Base-by-base conservation (phyloP, 2,113 vertebrate genomes). In the Gobiocypris rarus region DNA sequence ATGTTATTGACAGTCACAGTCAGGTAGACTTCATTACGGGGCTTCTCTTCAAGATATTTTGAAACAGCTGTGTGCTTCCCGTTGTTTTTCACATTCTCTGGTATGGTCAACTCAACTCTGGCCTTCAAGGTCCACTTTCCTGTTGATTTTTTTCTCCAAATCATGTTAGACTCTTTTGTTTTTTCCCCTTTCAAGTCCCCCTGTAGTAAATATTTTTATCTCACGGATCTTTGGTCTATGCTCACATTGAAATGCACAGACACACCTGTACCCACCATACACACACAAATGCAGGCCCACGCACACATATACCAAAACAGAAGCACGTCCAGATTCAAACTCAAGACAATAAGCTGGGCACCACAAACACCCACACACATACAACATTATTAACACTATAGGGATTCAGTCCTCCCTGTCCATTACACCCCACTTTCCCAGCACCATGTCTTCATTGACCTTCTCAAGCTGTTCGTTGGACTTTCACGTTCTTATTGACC, bases 401-500 rank as follows among this genome's bases (percentile, higher is more conserved):
- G 75, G 75, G 82, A 45, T 26, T 67, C 67, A 63, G 7, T 48
- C n/a, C 19, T 19, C 10, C 48, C 65, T 79, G 52, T 43, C 52
- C 13, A 63, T 45, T 41, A 71, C 9, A 31, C 19, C 61, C 56
- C 56, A 59, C 69, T 75, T n/a, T 24, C 58, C 9, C 59, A 26
- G 45, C 63, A 73, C 45, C 43, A 34, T 24, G 61, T 91, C 89
- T 89, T 87, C 82, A 52, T 84, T 94, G 92, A 93, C 92, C 92
- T 93, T 93, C 90, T 91, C 86, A 38, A 89, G 88, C 89, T 87
- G 84, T 75, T 85, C 22, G 58, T 79, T 89, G 79, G 4, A 88
- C 89, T 89, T 89, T 87, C 90, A 89, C 84, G 78, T 92, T 89
- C 91, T 84, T 89, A 89, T 80, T 92, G 88, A 91, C 91, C 84